A percentile compares a stretch with the other conserved stretches of the same genome.
Conservation (phyloP, 2,888 invertebrate species). For the Pachycephus smyrnensis region DNA sequence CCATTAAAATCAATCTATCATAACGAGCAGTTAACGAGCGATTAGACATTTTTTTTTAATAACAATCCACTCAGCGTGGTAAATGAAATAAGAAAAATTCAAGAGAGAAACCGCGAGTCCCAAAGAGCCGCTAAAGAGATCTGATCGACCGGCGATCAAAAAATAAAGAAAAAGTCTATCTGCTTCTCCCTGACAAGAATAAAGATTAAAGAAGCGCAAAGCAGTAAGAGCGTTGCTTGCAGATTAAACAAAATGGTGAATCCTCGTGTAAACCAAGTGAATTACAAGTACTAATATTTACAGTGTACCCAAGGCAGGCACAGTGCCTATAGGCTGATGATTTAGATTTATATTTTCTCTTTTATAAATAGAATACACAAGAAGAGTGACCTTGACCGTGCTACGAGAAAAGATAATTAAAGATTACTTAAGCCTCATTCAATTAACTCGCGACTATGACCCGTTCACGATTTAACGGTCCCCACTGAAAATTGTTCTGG, state of each 20-base stretch:
- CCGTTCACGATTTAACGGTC: not conserved
- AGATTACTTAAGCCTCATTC: not conserved
- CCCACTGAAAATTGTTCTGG: not conserved
- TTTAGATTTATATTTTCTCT: not conserved
- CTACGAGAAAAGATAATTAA: not conserved
- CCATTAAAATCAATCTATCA: too few species aligned
- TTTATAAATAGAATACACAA: not conserved
- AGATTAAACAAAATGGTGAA: not conserved
- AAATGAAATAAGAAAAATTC: too few species aligned
- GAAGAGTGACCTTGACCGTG: not conserved
- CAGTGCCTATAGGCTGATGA: not conserved
- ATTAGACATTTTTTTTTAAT: too few species aligned
- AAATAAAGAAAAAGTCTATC: too few species aligned
- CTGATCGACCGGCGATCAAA: too few species aligned
- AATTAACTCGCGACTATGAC: not conserved
- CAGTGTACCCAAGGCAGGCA: not conserved
- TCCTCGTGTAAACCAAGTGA: not conserved
- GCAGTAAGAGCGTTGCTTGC: too few species aligned
- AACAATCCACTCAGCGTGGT: too few species aligned
- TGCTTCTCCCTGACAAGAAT: too few species aligned
- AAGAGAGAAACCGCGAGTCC: too few species aligned
- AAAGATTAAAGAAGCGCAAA: too few species aligned
- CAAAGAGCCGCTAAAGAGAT: too few species aligned
- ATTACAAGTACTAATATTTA: not conserved
- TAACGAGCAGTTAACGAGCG: too few species aligned